Percentiles rank a stretch among this genome's conserved stretches.
These are phyloP conservation scores for Listronotus oregonensis DNA, from an alignment of 1,140 invertebrate genomes.

Conservation along the genomic window DNA sequence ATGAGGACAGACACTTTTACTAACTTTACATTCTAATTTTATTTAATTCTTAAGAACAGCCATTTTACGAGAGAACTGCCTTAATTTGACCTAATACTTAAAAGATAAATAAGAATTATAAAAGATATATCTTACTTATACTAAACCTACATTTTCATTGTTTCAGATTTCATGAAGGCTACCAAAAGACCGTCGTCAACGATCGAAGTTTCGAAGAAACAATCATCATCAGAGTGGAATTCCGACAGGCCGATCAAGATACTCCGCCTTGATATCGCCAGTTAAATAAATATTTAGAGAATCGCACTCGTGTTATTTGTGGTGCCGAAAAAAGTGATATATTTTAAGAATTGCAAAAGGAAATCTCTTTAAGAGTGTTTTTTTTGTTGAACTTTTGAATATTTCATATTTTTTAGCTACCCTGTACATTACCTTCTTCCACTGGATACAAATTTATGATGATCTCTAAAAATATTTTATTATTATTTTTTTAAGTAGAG, in stretches of 20 bases:
- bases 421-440: slow-evolving; percentile 29
- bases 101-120: too few relatives aligned
- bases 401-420: background rate
- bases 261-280: slow-evolving; percentile 28
- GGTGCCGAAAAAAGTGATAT: slow-evolving; percentile 21
- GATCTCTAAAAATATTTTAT: slow-evolving; percentile 32
- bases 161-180: slow-evolving; percentile 40
- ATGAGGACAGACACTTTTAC: too few relatives aligned
- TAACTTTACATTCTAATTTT: too few relatives aligned
- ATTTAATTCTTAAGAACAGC: too few relatives aligned
- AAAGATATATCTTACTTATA: too few relatives aligned
- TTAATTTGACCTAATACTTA: too few relatives aligned
- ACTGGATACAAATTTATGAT: slow-evolving; percentile 38
- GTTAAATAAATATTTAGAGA: slow-evolving; percentile 29
- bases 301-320: slow-evolving; percentile 24
- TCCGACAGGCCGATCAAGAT: slow-evolving; percentile 29
- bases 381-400: background rate
- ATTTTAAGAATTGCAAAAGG: slow-evolving; percentile 9
- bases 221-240: slow-evolving; percentile 21
- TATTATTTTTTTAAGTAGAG: slow-evolving; percentile 30
- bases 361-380: background rate
- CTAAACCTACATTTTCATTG: slow-evolving; percentile 16
- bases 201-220: slow-evolving; percentile 24
- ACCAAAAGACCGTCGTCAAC: slow-evolving; percentile 28
- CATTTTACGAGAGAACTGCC: too few relatives aligned